Evolutionary conservation across 64 coral and sea anemone species (phyloP).

Genomic region (Pocillopora verrucosa): DNA sequence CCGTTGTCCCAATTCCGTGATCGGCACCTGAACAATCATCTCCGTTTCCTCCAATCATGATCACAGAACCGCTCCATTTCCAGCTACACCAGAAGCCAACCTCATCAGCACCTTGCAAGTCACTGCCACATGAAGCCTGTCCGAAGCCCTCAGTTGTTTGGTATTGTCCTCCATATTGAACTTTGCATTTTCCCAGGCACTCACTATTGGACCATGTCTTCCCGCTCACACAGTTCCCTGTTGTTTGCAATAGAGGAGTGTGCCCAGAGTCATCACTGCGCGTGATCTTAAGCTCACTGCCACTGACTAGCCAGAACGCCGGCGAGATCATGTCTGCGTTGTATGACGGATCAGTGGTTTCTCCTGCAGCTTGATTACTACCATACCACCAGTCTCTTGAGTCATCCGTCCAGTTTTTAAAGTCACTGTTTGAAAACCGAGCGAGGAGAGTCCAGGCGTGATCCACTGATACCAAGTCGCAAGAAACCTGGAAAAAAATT

Average conservation of each 20-base stretch:
- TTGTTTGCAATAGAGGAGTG: conserved; percentile 8
- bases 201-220: no score
- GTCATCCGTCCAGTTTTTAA: conserved; percentile 44
- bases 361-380: background rate
- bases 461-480: background rate
- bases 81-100: no score
- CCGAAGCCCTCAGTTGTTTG: no score
- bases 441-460: conserved; percentile 31
- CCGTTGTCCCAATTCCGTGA: no score
- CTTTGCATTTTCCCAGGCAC: no score
- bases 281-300: conserved; percentile 56
- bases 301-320: conserved; percentile 24
- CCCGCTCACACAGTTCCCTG: conserved; percentile 6
- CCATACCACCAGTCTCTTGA: conserved; percentile 40
- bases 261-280: conserved; percentile 25
- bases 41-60: no score
- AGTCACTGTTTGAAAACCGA: conserved; percentile 52
- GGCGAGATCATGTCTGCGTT: conserved; percentile 44
- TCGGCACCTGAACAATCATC: no score
- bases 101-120: no score
- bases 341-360: background rate
- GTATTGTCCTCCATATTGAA: no score
- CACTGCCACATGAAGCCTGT: no score
- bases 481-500: background rate
- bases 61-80: no score